These are phyloP conservation scores for Phylloscopus collybita DNA, from an alignment of 2,797 vertebrate genomes.

Conservation along the genomic window DNA sequence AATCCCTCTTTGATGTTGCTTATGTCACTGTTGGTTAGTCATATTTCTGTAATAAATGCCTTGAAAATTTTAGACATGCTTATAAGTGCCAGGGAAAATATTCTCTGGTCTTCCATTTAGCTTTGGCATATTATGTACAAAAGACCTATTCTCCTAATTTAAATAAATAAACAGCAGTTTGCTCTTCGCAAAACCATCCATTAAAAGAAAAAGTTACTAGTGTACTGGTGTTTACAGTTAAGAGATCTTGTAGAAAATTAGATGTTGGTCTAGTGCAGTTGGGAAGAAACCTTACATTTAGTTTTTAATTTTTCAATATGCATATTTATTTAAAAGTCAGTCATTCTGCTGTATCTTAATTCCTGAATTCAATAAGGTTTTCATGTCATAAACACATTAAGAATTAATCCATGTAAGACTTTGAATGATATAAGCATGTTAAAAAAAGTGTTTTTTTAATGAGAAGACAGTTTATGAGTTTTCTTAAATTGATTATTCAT, in stretches of 20 bases:
- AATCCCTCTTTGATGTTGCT: neutral
- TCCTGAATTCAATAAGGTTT: neutral
- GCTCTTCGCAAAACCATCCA: neutral
- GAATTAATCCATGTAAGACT: neutral
- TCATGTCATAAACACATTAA: neutral
- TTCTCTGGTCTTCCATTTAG: neutral
- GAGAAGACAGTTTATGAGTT: neutral
- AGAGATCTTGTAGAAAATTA: neutral
- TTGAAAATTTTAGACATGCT: neutral
- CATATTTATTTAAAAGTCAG: slow-evolving; percentile 36
- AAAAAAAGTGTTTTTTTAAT: neutral
- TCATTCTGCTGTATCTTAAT: neutral
- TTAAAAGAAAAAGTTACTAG: neutral
- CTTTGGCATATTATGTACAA: neutral
- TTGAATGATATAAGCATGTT: neutral
- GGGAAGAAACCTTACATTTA: neutral
- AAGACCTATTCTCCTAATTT: neutral
- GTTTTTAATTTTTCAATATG: neutral
- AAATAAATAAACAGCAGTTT: slow-evolving; percentile 20
- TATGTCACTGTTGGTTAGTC: neutral
- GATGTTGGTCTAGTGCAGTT: neutral
- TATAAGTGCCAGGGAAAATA: slow-evolving; percentile 15
- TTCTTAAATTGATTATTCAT: neutral
- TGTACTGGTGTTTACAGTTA: neutral
- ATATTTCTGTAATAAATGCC: neutral